Base-by-base conservation (phyloP, 2,113 vertebrate species). In the Coregonus clupeaformis region DNA sequence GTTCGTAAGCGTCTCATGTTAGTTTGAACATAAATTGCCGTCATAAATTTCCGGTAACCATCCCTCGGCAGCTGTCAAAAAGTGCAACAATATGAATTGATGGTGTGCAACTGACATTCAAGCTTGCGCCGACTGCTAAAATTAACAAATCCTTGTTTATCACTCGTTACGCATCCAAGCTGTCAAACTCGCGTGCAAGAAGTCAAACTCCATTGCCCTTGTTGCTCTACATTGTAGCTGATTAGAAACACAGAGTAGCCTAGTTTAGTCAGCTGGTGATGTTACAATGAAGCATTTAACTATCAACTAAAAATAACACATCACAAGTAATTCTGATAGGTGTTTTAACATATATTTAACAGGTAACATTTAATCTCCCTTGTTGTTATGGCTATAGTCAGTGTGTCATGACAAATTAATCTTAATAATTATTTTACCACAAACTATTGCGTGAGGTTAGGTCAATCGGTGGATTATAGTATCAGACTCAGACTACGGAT, bases 1-100 rank as follows among this genome's bases (percentile, higher is more conserved):
- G 30, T 45, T 70, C n/a, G 42, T 5, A 27, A 78, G 62, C 60
- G 77, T 71, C 68, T 75, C 74, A 42, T 75, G 68, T 75, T 77
- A 87, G 82, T 77, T 80, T 77, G 71, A 68, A 79, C 72, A 52
- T 86, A 79, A 80, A 73, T 83, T 78, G 71, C 82, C 84, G 73
- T 80, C 82, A 83, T 81, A 71, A 77, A 84, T 86, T 86, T 82
- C 78, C 76, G 63, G 78, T 83, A 79, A 80, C 80, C 82, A 83
- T 90, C 77, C 72, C 64, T 75, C 84, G 80, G 81, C 89, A 89
- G 93, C 92, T 90, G 93, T 92, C 92, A 91, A 85, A 88, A 90
- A 90, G 78, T 86, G 82, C 20, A 32, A 73, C 68, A 67, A 47
- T 80, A 32, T 68, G 78, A 86, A 71, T 89, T 77, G 85, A 89